phyloP scores from a whole-genome alignment of 2,797 vertebrate species.

The Aldrovandia affinis region DNA sequence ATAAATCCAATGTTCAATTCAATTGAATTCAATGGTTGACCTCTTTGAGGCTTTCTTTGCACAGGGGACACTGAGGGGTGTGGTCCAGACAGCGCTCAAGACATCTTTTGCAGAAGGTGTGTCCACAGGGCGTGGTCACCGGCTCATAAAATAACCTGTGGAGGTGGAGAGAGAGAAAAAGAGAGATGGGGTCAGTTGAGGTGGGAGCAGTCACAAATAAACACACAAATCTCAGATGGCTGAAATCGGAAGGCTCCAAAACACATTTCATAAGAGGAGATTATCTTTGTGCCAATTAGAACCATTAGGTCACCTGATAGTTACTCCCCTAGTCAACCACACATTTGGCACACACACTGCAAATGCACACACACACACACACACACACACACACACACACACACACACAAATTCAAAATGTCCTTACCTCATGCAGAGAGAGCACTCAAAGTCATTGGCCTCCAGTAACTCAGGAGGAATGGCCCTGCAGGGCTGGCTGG shows the following conservation, averaged over 20 bases:
- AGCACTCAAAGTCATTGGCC: slow-evolving; percentile 88
- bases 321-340: background rate
- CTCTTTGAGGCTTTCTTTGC: slow-evolving; percentile 94
- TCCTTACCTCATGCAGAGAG: slow-evolving; percentile 94
- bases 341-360: background rate
- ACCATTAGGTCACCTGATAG: background rate
- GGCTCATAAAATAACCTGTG: slow-evolving; percentile 91
- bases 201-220: too few species aligned
- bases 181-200: background rate
- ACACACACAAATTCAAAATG: background rate
- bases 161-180: slow-evolving; percentile 19
- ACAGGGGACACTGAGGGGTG: slow-evolving; percentile 90
- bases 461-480: slow-evolving; percentile 79
- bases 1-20: too few species aligned
- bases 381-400: too few species aligned
- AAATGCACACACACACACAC: background rate
- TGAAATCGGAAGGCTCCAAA: too few species aligned
- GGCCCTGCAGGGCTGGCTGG: slow-evolving; percentile 43
- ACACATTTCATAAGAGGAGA: background rate
- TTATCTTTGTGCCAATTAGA: background rate
- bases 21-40: slow-evolving; percentile 54
- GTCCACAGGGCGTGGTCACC: slow-evolving; percentile 93
- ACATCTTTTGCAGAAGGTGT: slow-evolving; percentile 95
- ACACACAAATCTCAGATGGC: background rate
- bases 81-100: slow-evolving; percentile 95